Percentiles rank a stretch among this genome's conserved stretches.
phyloP scores from a whole-genome alignment of 2,113 vertebrate genomes.

The Cacatua alba region DNA sequence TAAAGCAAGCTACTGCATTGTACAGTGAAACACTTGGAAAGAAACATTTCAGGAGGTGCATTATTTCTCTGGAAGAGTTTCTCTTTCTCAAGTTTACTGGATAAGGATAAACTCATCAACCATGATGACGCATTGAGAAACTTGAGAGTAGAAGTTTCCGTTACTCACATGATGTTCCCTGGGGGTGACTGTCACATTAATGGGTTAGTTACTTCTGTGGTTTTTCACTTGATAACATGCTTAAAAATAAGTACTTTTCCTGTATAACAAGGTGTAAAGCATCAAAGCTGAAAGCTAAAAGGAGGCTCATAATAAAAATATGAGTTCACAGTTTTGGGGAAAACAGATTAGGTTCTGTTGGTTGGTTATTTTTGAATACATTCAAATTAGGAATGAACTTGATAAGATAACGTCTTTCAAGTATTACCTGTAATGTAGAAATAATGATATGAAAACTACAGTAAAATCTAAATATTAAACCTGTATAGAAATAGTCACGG shows the following conservation, averaged over 20 bases:
- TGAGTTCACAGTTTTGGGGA: background rate
- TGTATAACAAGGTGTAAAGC: background rate
- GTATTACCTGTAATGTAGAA: background rate
- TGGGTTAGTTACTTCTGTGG: background rate
- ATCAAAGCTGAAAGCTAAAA: background rate
- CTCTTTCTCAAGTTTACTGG: background rate
- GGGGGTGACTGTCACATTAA: constrained; percentile 9
- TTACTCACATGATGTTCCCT: background rate
- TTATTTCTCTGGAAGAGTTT: background rate
- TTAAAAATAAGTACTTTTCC: background rate
- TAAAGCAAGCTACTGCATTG: background rate
- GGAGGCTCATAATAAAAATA: background rate
- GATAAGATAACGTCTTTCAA: background rate
- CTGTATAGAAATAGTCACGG: fast-evolving
- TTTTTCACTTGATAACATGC: background rate
- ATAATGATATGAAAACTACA: background rate
- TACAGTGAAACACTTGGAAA: background rate
- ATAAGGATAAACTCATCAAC: background rate
- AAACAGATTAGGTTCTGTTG: background rate
- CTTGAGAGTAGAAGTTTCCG: background rate
- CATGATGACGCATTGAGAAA: background rate
- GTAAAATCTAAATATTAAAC: background rate
- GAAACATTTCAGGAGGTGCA: background rate
- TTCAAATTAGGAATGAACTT: background rate
- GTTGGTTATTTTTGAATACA: background rate